phyloP scores from a whole-genome alignment of 2,888 invertebrate species.

The Autographa pulchrina region DNA sequence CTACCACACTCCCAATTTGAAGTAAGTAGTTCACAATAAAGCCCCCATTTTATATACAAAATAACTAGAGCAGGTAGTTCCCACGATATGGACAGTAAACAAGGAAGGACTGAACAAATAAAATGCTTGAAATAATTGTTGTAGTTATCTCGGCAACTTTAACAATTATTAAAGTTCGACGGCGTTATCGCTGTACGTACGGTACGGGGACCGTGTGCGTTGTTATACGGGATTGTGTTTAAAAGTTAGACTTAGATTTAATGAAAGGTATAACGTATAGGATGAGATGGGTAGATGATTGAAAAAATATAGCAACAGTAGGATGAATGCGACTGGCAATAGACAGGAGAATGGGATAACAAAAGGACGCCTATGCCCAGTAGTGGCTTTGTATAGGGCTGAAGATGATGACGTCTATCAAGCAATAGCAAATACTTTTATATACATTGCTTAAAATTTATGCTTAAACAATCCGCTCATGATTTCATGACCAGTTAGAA shows the following conservation, averaged over 20 bases:
- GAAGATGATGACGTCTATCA: too few relatives aligned
- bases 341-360: too few relatives aligned
- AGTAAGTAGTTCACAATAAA: not conserved
- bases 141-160: conserved; percentile 55
- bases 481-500: too few relatives aligned
- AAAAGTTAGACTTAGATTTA: not conserved
- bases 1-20: not conserved
- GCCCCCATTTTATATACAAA: not conserved
- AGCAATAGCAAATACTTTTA: too few relatives aligned
- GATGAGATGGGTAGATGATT: too few relatives aligned
- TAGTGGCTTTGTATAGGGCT: too few relatives aligned
- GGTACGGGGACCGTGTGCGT: conserved; percentile 49
- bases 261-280: too few relatives aligned
- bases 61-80: not conserved
- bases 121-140: conserved; percentile 51
- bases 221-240: conserved; percentile 29
- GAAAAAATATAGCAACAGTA: too few relatives aligned
- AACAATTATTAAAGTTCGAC: conserved; percentile 65
- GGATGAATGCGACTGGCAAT: too few relatives aligned
- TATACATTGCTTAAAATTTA: too few relatives aligned
- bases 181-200: conserved; percentile 58
- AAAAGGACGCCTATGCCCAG: too few relatives aligned
- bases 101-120: conserved; percentile 37
- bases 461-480: too few relatives aligned
- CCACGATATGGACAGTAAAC: conserved; percentile 19